A percentile compares a stretch with the other conserved stretches of the same genome.
Evolutionary conservation across 2,797 vertebrate genomes (phyloP).

Genomic region (Gobionotothen gibberifrons): DNA sequence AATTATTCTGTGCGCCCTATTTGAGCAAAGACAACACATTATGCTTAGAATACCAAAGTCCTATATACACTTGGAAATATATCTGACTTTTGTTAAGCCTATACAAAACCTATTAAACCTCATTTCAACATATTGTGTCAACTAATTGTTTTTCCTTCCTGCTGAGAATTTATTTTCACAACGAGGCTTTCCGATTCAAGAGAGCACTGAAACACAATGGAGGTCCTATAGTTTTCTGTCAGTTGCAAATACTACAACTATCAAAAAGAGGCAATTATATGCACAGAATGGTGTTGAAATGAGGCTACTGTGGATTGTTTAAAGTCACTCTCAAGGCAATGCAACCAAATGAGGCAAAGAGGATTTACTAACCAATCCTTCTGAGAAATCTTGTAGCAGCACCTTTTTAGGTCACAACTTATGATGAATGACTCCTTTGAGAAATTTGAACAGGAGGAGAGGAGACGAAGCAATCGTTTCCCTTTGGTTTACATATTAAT

Average conservation of each 20-base stretch:
- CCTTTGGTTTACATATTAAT: slow-evolving; percentile 65
- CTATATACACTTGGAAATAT: slow-evolving; percentile 63
- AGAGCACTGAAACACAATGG: slow-evolving; percentile 44
- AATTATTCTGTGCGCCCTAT: slow-evolving; percentile 82
- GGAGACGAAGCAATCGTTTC: slow-evolving; percentile 62
- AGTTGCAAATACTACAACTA: slow-evolving; percentile 53
- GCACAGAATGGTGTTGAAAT: slow-evolving; percentile 45
- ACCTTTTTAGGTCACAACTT: slow-evolving; percentile 77
- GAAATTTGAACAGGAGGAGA: slow-evolving; percentile 63
- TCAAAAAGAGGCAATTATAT: slow-evolving; percentile 51
- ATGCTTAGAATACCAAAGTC: slow-evolving; percentile 80
- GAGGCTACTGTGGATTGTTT: slow-evolving; percentile 56
- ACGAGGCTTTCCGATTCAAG: slow-evolving; percentile 31
- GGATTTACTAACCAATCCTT: slow-evolving; percentile 66
- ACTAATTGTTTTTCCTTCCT: slow-evolving; percentile 60
- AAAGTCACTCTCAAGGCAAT: slow-evolving; percentile 59
- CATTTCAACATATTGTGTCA: slow-evolving; percentile 42
- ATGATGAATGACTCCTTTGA: slow-evolving; percentile 80
- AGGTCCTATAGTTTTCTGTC: slow-evolving; percentile 46
- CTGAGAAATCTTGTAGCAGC: slow-evolving; percentile 67
- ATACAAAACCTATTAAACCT: slow-evolving; percentile 51
- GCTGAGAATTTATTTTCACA: slow-evolving; percentile 56
- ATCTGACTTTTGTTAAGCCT: slow-evolving; percentile 62
- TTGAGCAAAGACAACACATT: slow-evolving; percentile 82
- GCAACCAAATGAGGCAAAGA: slow-evolving; percentile 71